Evolutionary conservation across 2,797 vertebrate species (phyloP).

Genomic region (Melanotaenia pygmaea): DNA sequence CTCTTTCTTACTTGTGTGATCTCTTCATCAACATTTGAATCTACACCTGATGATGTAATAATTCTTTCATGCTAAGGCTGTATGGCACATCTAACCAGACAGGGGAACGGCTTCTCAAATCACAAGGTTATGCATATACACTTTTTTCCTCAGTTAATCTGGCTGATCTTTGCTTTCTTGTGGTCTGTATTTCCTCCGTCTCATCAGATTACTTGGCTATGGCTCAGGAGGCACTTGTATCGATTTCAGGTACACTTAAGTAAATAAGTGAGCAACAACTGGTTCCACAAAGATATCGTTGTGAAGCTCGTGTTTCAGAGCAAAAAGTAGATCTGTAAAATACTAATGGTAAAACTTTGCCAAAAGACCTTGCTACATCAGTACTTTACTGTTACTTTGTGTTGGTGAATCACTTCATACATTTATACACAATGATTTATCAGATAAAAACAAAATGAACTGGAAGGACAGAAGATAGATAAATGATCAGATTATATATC

Average conservation of each 20-base stretch:
- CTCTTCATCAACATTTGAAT: slow-evolving; percentile 29
- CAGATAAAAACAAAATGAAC: background rate
- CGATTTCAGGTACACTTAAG: slow-evolving; percentile 50
- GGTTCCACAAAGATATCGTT: slow-evolving; percentile 41
- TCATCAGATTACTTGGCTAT: slow-evolving; percentile 42
- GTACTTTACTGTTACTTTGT: background rate
- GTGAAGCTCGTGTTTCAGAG: slow-evolving; percentile 50
- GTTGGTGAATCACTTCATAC: background rate
- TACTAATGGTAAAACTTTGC: background rate
- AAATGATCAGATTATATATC: background rate
- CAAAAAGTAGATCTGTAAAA: background rate
- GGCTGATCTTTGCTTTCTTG: slow-evolving; percentile 16
- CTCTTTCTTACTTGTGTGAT: background rate
- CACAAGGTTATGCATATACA: background rate
- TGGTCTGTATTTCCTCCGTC: slow-evolving; percentile 7
- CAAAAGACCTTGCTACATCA: background rate
- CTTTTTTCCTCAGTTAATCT: background rate
- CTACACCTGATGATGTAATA: slow-evolving; percentile 22
- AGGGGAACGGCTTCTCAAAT: background rate
- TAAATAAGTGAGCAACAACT: slow-evolving; percentile 51
- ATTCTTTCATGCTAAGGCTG: slow-evolving; percentile 2
- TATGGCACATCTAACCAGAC: background rate
- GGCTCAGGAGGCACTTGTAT: slow-evolving; percentile 45
- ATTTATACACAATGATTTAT: background rate
- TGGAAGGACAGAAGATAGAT: background rate